phyloP scores from a whole-genome alignment of 2,113 vertebrate genomes.

The Cygnus atratus region DNA sequence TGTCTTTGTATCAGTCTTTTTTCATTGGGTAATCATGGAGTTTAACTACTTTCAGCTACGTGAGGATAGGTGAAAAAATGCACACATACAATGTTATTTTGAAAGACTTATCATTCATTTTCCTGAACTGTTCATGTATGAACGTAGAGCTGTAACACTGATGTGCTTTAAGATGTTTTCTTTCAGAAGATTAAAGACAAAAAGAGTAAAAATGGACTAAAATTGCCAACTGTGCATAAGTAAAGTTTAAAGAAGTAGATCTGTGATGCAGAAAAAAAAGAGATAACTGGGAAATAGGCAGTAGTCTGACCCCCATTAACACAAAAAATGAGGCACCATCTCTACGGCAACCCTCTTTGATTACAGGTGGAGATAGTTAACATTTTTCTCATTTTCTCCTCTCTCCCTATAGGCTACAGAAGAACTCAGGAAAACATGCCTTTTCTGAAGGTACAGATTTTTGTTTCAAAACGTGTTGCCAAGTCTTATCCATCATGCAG shows the following conservation, averaged over 20 bases:
- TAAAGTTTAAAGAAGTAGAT: neutral
- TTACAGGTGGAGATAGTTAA: neutral
- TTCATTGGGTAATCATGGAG: neutral
- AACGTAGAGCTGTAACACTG: neutral
- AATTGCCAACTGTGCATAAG: neutral
- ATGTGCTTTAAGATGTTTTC: neutral
- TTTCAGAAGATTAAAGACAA: neutral
- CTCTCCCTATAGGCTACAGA: neutral
- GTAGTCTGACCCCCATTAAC: neutral
- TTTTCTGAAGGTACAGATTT: neutral
- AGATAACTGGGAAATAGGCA: accelerated
- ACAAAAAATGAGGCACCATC: neutral
- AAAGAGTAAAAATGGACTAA: neutral
- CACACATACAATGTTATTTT: accelerated
- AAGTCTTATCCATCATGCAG: neutral
- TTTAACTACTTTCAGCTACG: neutral
- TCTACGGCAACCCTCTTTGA: neutral
- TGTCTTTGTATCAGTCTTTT: neutral
- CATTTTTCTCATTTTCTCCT: neutral
- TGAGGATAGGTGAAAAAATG: neutral
- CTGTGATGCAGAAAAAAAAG: neutral
- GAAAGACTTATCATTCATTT: neutral
- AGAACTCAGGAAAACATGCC: neutral
- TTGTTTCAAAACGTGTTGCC: neutral
- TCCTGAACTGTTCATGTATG: neutral